Percentiles rank a stretch among this genome's conserved stretches.
phyloP scores from a whole-genome alignment of 2,113 vertebrate genomes.

The Onychostoma macrolepis region DNA sequence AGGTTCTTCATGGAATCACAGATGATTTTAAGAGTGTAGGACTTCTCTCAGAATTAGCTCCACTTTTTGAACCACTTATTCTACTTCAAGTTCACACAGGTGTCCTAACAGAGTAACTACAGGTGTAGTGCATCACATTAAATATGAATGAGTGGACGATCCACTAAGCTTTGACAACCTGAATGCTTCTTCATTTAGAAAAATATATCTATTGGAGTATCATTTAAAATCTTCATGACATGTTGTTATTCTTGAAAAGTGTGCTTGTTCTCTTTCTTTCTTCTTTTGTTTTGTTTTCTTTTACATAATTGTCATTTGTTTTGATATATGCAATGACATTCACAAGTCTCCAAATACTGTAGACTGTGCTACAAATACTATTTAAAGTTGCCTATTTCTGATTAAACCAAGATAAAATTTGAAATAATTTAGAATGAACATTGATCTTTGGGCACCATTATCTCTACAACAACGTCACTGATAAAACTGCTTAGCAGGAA shows the following conservation, averaged over 20 bases:
- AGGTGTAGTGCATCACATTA: not conserved
- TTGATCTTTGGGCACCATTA: not conserved
- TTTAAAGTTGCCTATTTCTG: not conserved
- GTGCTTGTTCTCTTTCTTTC: too few species aligned
- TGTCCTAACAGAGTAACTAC: not conserved
- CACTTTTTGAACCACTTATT: not conserved
- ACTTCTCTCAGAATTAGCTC: not conserved
- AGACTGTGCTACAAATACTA: not conserved
- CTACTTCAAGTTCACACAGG: not conserved
- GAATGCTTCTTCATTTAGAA: not conserved
- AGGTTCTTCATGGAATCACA: too few species aligned
- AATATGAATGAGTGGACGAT: not conserved
- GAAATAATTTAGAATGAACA: not conserved
- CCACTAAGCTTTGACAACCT: not conserved
- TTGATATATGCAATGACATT: not conserved
- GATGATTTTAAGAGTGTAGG: too few species aligned
- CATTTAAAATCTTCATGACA: too few species aligned
- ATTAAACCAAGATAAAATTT: not conserved
- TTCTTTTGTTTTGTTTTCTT: too few species aligned
- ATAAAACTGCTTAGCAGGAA: not conserved
- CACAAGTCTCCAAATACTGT: not conserved
- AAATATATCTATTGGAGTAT: not conserved
- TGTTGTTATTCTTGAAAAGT: too few species aligned
- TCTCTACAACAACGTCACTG: not conserved
- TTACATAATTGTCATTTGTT: not conserved